Evolutionary conservation across 2,888 invertebrate species (phyloP).

Genomic region (Druceiella hillmani): DNA sequence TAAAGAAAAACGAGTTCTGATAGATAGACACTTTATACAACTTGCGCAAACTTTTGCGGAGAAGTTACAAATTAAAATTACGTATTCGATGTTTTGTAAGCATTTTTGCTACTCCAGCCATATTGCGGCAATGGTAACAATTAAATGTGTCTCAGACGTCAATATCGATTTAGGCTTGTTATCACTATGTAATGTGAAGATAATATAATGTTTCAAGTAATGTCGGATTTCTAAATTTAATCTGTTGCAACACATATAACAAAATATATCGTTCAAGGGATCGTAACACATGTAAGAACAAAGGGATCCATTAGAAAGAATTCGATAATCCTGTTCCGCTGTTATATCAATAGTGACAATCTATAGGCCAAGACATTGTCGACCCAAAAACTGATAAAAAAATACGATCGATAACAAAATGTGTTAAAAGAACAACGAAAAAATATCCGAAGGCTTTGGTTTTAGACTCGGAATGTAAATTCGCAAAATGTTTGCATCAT

Average conservation of each 20-base stretch:
- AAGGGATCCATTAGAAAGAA: conserved; percentile 12
- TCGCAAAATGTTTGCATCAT: no score
- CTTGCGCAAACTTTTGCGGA: conserved; percentile 12
- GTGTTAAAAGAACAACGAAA: conserved; percentile 10
- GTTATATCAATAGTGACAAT: conserved; percentile 11
- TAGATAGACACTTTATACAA: conserved; percentile 15
- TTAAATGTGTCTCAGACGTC: no score
- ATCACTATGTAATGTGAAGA: no score
- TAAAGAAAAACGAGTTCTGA: conserved; percentile 16
- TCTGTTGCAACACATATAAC: conserved; percentile 13
- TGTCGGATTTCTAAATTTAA: conserved; percentile 13
- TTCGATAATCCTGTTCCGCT: conserved; percentile 12
- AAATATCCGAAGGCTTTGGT: conserved; percentile 3
- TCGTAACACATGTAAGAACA: conserved; percentile 13
- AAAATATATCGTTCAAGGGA: conserved; percentile 13
- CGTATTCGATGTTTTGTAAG: no score
- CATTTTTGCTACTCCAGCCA: conserved; percentile 14
- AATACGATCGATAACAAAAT: conserved; percentile 13
- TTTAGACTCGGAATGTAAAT: conserved; percentile 1
- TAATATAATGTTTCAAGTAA: conserved; percentile 15
- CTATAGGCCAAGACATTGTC: conserved; percentile 13
- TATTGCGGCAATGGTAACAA: conserved; percentile 10
- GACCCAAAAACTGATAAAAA: conserved; percentile 14
- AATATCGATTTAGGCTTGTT: no score
- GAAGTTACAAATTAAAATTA: conserved; percentile 10